Conservation (phyloP, 2,797 vertebrate genomes). For the Poeciliopsis infans region DNA sequence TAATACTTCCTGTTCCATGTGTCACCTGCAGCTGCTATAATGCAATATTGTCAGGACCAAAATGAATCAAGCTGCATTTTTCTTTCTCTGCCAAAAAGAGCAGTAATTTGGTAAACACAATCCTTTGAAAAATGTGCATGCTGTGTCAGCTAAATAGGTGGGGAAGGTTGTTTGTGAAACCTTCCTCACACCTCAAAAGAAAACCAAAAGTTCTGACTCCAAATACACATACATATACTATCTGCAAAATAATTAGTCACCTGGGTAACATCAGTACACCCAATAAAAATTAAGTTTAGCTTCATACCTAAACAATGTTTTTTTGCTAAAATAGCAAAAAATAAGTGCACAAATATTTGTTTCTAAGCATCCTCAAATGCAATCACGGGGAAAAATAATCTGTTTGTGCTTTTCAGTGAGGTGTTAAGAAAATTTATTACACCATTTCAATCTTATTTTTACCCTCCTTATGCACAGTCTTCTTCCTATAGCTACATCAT, state of each 20-base stretch:
- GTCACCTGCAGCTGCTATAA: background rate
- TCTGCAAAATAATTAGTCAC: background rate
- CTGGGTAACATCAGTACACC: background rate
- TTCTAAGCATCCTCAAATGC: background rate
- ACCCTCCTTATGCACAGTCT: no score
- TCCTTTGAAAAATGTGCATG: background rate
- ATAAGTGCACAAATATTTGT: background rate
- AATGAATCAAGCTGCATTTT: background rate
- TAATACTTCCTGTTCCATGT: background rate
- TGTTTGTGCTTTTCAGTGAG: background rate
- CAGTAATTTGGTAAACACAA: background rate
- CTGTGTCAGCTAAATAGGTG: background rate
- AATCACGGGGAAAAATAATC: background rate
- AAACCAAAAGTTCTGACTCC: background rate
- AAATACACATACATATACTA: background rate
- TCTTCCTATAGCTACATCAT: no score
- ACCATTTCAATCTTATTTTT: no score
- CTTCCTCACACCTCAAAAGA: background rate
- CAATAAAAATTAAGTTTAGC: background rate
- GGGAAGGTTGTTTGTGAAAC: background rate
- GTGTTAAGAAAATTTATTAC: no score
- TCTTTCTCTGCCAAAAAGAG: background rate
- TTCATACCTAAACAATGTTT: background rate
- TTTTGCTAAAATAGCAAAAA: background rate
- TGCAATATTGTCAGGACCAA: constrained; percentile 4